Evolutionary conservation across 2,888 invertebrate species (phyloP).

Genomic region (Odontocolon sp.): DNA sequence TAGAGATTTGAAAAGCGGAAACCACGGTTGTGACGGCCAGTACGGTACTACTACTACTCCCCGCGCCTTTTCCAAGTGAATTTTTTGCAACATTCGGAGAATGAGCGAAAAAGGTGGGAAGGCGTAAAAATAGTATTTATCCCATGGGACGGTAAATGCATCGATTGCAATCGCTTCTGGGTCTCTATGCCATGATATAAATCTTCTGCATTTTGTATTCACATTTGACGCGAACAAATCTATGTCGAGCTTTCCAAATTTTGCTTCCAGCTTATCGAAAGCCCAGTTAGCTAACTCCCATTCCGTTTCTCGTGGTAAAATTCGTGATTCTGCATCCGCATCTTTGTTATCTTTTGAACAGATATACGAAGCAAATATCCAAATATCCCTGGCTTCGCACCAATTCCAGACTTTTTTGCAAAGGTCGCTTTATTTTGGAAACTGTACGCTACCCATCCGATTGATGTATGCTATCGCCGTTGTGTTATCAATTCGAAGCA

Average conservation of each 20-base stretch:
- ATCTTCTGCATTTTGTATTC: neutral
- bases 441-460: too few species aligned
- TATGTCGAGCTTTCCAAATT: constrained; percentile 15
- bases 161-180: neutral
- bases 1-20: constrained; percentile 65
- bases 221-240: too few species aligned
- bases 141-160: neutral
- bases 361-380: constrained; percentile 26
- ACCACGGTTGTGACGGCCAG: constrained; percentile 71
- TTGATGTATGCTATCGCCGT: too few species aligned
- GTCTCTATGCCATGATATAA: neutral
- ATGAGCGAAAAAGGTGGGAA: constrained; percentile 70
- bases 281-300: neutral
- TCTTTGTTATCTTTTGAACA: constrained; percentile 15
- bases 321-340: constrained; percentile 16
- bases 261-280: neutral
- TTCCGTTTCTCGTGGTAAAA: neutral
- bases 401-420: constrained; percentile 4
- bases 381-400: constrained; percentile 2
- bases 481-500: constrained; percentile 17
- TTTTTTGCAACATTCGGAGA: constrained; percentile 65
- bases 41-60: constrained; percentile 69
- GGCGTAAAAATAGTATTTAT: constrained; percentile 59
- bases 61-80: constrained; percentile 66
- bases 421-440: neutral